These are phyloP conservation scores for Acronicta aceris DNA, from an alignment of 2,888 invertebrate genomes.

Conservation along the genomic window DNA sequence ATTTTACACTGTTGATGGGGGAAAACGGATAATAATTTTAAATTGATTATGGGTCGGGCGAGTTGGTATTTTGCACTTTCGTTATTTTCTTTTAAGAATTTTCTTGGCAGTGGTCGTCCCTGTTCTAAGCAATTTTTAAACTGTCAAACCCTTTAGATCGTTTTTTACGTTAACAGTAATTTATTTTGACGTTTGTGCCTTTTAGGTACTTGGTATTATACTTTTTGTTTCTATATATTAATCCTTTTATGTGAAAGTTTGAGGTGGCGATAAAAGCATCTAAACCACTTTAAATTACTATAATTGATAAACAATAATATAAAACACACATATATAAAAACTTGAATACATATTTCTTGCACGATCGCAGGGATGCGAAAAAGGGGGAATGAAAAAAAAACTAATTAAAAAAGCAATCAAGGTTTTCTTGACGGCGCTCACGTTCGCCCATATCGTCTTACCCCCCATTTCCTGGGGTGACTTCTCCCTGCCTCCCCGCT, in stretches of 20 bases:
- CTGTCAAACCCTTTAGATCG: constrained; percentile 29
- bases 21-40: constrained; percentile 74
- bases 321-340: constrained; percentile 70
- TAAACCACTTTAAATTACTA: background rate
- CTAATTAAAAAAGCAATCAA: constrained; percentile 90
- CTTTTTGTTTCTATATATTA: background rate
- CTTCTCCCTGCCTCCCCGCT: constrained; percentile 62
- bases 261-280: background rate
- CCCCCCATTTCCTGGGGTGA: constrained; percentile 82
- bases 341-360: constrained; percentile 85
- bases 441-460: constrained; percentile 90
- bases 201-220: background rate
- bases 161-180: constrained; percentile 14
- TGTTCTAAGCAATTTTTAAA: constrained; percentile 12
- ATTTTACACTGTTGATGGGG: constrained; percentile 70
- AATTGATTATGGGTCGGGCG: constrained; percentile 62
- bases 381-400: constrained; percentile 87
- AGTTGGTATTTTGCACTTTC: constrained; percentile 42
- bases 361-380: constrained; percentile 85
- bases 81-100: constrained; percentile 20
- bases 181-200: background rate
- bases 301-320: constrained; percentile 66
- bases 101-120: constrained; percentile 28
- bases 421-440: constrained; percentile 90
- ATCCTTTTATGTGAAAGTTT: background rate